These are phyloP conservation scores for Drosophila imparisetae DNA, from an alignment of 2,888 invertebrate genomes.

Conservation along the genomic window DNA sequence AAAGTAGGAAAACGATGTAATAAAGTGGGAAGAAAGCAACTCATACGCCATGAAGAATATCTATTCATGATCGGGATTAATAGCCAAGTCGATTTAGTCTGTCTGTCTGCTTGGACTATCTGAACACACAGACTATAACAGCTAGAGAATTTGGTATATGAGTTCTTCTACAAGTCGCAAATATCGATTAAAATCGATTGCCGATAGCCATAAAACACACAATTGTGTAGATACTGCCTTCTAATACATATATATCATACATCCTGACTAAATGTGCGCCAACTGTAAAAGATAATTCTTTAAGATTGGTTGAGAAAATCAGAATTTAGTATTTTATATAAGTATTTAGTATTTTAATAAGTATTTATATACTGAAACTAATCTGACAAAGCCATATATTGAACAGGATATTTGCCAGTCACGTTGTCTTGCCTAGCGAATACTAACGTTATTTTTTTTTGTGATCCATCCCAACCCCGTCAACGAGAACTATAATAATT, in stretches of 20 bases:
- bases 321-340: too few species aligned
- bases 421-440: background rate
- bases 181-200: background rate
- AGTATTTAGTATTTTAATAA: too few species aligned
- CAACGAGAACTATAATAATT: conserved; percentile 38
- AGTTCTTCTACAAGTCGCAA: background rate
- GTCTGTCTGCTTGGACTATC: background rate
- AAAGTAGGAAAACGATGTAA: background rate
- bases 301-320: background rate
- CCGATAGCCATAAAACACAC: accelerated
- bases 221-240: background rate
- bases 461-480: conserved; percentile 4
- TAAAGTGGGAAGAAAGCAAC: background rate
- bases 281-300: background rate
- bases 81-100: background rate
- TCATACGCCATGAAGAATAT: background rate
- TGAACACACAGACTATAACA: background rate
- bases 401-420: background rate
- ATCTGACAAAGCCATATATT: background rate
- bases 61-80: background rate
- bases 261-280: background rate
- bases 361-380: background rate
- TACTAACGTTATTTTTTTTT: background rate
- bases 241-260: background rate
- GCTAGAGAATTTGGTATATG: background rate